Conservation (phyloP, 2,888 invertebrate genomes). For the Cantharis rustica region DNA sequence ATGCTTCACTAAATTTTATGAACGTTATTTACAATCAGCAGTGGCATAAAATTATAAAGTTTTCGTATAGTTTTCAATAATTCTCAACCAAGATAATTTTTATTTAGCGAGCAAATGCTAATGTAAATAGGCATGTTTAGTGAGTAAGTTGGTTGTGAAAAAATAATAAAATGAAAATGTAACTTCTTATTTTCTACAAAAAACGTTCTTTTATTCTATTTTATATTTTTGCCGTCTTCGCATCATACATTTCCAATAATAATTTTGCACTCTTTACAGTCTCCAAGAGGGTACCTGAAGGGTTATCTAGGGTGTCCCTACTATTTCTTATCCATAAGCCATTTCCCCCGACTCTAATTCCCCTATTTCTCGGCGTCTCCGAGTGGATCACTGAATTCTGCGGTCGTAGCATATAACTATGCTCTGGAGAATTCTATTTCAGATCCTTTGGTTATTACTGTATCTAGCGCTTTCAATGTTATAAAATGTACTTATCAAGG, state of each 20-base stretch:
- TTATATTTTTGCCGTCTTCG: conserved; percentile 22
- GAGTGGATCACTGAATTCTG: conserved; percentile 26
- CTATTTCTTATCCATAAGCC: conserved; percentile 32
- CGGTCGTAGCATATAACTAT: conserved; percentile 31
- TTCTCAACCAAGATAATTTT: not conserved
- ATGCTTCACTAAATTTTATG: too few relatives aligned
- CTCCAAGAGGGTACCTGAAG: conserved; percentile 31
- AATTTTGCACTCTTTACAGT: conserved; percentile 26
- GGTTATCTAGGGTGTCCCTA: conserved; percentile 32
- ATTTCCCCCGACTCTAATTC: conserved; percentile 29
- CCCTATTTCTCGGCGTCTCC: conserved; percentile 27
- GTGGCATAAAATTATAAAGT: too few relatives aligned
- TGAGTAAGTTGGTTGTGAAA: not conserved
- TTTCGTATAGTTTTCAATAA: not conserved
- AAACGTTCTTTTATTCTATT: conserved; percentile 7
- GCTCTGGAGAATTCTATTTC: conserved; percentile 30
- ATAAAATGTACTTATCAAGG: conserved; percentile 19
- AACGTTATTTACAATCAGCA: too few relatives aligned
- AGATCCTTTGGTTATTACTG: conserved; percentile 28
- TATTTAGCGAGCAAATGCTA: not conserved
- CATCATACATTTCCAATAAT: conserved; percentile 29
- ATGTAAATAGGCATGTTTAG: not conserved
- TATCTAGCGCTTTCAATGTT: conserved; percentile 24
- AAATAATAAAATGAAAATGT: not conserved
- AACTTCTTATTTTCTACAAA: not conserved